phyloP scores from a whole-genome alignment of 2,888 invertebrate genomes.

The Tenthredo scrophulariae region DNA sequence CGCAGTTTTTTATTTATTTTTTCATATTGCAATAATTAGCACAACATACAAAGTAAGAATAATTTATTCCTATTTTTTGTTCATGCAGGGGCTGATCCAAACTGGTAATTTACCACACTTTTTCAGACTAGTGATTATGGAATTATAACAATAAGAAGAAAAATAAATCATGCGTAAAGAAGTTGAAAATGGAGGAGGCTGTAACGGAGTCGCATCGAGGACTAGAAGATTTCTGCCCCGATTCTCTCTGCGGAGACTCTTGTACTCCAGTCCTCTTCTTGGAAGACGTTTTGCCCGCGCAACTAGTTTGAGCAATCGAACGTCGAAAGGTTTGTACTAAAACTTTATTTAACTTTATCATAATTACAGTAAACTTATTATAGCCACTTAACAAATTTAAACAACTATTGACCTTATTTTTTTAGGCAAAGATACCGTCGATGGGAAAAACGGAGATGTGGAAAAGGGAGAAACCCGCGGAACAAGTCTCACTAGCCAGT shows the following conservation, averaged over 20 bases:
- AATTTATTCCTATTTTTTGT: not conserved
- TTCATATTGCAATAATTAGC: not conserved
- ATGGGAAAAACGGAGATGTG: slow-evolving; percentile 75
- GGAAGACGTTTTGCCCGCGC: slow-evolving; percentile 81
- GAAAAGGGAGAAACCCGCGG: slow-evolving; percentile 77
- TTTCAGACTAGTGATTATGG: slow-evolving; percentile 52
- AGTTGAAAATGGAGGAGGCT: slow-evolving; percentile 72
- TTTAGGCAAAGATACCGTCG: slow-evolving; percentile 77
- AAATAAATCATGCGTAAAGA: slow-evolving; percentile 73
- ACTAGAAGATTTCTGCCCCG: slow-evolving; percentile 78
- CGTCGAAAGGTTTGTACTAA: slow-evolving; percentile 68
- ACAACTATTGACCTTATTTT: not conserved
- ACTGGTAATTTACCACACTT: not conserved
- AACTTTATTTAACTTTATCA: slow-evolving; percentile 25
- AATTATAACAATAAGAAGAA: slow-evolving; percentile 58
- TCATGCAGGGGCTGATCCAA: not conserved
- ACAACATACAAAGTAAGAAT: not conserved
- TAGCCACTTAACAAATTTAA: not conserved
- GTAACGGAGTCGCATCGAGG: slow-evolving; percentile 70
- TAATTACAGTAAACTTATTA: not conserved
- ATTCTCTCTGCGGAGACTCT: slow-evolving; percentile 85
- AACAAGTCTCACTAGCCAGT: slow-evolving; percentile 73
- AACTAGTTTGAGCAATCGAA: slow-evolving; percentile 68
- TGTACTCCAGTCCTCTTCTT: slow-evolving; percentile 86
- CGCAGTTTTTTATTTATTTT: too few species aligned